Conservation (phyloP, 2,888 invertebrate species). For the Macaria liturata region DNA sequence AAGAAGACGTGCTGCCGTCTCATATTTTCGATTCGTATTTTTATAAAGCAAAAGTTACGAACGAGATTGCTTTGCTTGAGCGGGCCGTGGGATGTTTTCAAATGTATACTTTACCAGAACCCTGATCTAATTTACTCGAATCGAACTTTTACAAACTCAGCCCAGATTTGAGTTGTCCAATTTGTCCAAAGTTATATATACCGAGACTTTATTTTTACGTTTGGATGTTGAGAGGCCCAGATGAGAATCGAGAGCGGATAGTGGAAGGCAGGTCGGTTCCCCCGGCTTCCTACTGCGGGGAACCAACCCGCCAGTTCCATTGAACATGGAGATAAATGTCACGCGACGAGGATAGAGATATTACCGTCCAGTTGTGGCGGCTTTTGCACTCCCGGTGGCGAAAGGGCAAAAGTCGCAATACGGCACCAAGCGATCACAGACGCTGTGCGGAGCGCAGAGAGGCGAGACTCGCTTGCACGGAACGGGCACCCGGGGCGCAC, state of each 20-base stretch:
- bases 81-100: slow-evolving; percentile 64
- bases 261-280: slow-evolving; percentile 36
- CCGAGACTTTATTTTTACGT: slow-evolving; percentile 43
- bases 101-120: slow-evolving; percentile 40
- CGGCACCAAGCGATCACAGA: slow-evolving; percentile 54
- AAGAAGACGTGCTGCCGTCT: slow-evolving; percentile 77
- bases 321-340: slow-evolving; percentile 42
- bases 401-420: slow-evolving; percentile 62
- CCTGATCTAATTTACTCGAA: slow-evolving; percentile 38
- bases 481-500: slow-evolving; percentile 71
- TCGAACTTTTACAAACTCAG: slow-evolving; percentile 21
- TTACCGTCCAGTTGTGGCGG: slow-evolving; percentile 81
- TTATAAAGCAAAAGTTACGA: slow-evolving; percentile 82
- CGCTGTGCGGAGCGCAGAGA: slow-evolving; percentile 36
- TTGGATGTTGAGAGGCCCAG: slow-evolving; percentile 64
- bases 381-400: slow-evolving; percentile 73
- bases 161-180: slow-evolving; percentile 25
- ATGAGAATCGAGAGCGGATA: slow-evolving; percentile 55
- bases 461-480: slow-evolving; percentile 58
- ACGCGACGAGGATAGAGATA: slow-evolving; percentile 75
- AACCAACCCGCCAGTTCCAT: slow-evolving; percentile 22
- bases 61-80: slow-evolving; percentile 81
- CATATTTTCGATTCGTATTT: slow-evolving; percentile 83
- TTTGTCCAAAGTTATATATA: slow-evolving; percentile 26
- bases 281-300: slow-evolving; percentile 9